Evolutionary conservation across 2,888 invertebrate species (phyloP).

Genomic region (Ormyrus labotus): DNA sequence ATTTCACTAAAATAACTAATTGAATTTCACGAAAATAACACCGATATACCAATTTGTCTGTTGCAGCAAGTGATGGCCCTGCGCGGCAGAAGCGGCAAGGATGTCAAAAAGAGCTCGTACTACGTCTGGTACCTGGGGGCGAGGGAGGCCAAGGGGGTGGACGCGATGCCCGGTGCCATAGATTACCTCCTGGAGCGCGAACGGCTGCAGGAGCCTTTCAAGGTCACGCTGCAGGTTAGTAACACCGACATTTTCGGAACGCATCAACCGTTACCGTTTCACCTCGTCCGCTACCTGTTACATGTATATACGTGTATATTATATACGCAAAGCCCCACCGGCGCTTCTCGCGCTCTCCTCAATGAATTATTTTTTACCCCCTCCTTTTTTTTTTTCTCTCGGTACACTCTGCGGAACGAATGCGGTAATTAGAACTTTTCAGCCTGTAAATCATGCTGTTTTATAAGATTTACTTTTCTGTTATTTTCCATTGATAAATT

Average conservation of each 20-base stretch:
- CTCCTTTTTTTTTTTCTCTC: not conserved
- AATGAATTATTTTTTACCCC: conserved; percentile 32
- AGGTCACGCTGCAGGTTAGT: conserved; percentile 90
- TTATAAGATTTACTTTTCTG: too few relatives aligned
- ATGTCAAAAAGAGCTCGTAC: conserved; percentile 93
- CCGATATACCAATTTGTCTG: conserved; percentile 23
- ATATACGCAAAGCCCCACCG: not conserved
- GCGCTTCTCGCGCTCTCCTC: not conserved
- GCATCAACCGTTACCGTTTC: conserved; percentile 46
- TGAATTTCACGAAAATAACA: not conserved
- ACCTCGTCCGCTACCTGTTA: conserved; percentile 2
- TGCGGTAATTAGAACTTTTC: too few relatives aligned
- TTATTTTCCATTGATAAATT: too few relatives aligned
- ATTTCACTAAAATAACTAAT: not conserved
- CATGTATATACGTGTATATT: not conserved
- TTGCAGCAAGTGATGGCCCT: conserved; percentile 82
- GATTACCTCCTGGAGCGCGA: conserved; percentile 90
- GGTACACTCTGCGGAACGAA: not conserved
- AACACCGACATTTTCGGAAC: not conserved
- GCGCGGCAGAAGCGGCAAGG: conserved; percentile 84
- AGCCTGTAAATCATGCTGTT: too few relatives aligned
- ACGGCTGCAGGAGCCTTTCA: conserved; percentile 90
- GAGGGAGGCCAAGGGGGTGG: conserved; percentile 93
- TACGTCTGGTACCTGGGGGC: conserved; percentile 97
- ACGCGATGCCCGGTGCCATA: conserved; percentile 91